Conservation (phyloP, 1,140 invertebrate genomes). For the Lasioglossum albipes region DNA sequence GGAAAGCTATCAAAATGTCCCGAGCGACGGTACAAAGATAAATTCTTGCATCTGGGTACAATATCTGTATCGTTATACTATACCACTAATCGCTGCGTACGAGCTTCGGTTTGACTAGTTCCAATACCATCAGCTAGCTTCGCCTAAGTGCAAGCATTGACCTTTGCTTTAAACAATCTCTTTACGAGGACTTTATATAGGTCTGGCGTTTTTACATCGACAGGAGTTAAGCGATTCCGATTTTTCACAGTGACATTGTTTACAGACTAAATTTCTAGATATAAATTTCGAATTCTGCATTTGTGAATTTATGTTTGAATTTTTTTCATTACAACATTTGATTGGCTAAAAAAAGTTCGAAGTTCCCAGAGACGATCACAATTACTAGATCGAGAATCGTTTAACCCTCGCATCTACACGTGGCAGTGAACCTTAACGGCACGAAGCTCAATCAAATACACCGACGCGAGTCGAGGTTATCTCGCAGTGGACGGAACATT, state of each 20-base stretch:
- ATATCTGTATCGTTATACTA: slow-evolving; percentile 28
- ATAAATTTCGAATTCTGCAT: no score
- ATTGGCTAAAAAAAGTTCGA: no score
- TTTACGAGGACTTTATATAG: background rate
- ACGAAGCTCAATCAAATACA: slow-evolving; percentile 47
- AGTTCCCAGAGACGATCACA: no score
- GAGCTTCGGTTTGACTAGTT: slow-evolving; percentile 53
- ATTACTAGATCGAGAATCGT: background rate
- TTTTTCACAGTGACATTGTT: background rate
- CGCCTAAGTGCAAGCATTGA: slow-evolving; percentile 39
- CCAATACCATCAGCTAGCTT: slow-evolving; percentile 45
- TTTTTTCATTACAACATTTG: no score
- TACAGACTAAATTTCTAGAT: no score
- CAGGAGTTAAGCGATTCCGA: slow-evolving; percentile 4
- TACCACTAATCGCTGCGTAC: slow-evolving; percentile 19
- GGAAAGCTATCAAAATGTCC: slow-evolving; percentile 13
- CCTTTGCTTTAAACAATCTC: background rate
- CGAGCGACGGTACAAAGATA: slow-evolving; percentile 23
- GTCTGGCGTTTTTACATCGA: slow-evolving; percentile 2
- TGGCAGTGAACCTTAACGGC: slow-evolving; percentile 30
- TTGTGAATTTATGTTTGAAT: no score
- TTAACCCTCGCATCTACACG: slow-evolving; percentile 1
- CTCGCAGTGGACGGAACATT: slow-evolving; percentile 59
- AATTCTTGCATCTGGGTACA: slow-evolving; percentile 19
- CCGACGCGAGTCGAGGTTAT: slow-evolving; percentile 37